Percentiles rank a stretch among this genome's conserved stretches.
Conservation (phyloP, 2,113 vertebrate species). For the Oreochromis spilurus region DNA sequence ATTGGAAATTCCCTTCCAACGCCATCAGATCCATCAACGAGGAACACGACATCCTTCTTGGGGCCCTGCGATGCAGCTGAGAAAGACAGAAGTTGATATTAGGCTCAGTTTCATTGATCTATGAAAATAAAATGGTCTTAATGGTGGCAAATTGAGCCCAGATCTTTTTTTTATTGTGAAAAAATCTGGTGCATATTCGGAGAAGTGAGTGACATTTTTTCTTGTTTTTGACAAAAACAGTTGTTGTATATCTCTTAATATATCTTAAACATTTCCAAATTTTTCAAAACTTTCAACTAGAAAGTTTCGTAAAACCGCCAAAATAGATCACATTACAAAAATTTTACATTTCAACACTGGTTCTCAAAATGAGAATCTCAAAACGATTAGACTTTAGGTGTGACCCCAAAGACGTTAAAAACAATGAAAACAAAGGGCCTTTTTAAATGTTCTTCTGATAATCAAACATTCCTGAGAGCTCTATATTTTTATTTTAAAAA, state of each 20-base stretch:
- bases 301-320: background rate
- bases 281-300: background rate
- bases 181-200: background rate
- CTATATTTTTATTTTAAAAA: background rate
- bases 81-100: background rate
- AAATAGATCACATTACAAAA: background rate
- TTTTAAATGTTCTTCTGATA: background rate
- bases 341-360: background rate
- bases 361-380: background rate
- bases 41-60: constrained; percentile 87
- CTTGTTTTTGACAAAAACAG: background rate
- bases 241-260: background rate
- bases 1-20: constrained; percentile 81
- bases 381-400: background rate
- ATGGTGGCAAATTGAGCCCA: background rate
- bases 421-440: background rate
- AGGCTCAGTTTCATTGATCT: background rate
- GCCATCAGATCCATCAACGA: constrained; percentile 86
- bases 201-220: background rate
- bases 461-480: background rate
- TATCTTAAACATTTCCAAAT: background rate
- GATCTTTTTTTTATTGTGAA: background rate
- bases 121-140: background rate
- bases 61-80: constrained; percentile 68
- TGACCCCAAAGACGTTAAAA: background rate